Evolutionary conservation across 1,140 invertebrate species (phyloP), one percentile per base, ranked within the genome.

Genomic region (Homarus americanus): DNA sequence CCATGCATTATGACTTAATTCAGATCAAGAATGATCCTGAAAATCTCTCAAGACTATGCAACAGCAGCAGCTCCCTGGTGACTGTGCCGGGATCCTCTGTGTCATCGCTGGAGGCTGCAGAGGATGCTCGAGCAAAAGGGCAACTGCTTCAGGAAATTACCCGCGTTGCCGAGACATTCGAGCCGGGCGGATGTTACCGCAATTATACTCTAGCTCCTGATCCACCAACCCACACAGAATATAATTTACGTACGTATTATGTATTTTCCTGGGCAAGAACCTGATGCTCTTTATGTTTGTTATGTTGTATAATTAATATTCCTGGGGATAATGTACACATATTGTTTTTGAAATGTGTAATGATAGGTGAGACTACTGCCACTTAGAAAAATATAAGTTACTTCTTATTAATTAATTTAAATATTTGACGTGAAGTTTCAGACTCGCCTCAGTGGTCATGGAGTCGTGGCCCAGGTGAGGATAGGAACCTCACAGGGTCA

Each of bases 1-100:
- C 66, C 0, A 40, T 53, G 40, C 80, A 58, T 40, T 49, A 82
- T 32, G 73, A 78, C 32, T 53, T 83, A 36, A 41, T 90, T 28
- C 88, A 90, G 38, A 76, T 90, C 24, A 90, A 90, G 79, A 90
- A 40, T 84, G 88, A 90, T 58, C 88, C 88, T 20, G 88, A 90
- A 58, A 83, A 58, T 24, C 44, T 90, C 34, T 53, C 72, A 41
- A 40, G 88, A 24, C 17, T 90, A 10, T 90, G 88, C 44, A 82
- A 28, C 49, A 82, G 63, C 73, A 41, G 10, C 15, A 75, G 53
- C 69, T 66, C 69, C 28, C 24, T 72, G 41, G 17, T 20, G 9
- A 44, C 12, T 89, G 69, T 66, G 10, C 12, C n/a, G 0, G 58
- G 36, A n/a, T 28, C 79, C 36, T 24, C 79, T 34, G 15, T 63